Percentiles rank a stretch among this genome's conserved stretches.
phyloP scores from a whole-genome alignment of 1,140 invertebrate species.

The Drosophila guanche region DNA sequence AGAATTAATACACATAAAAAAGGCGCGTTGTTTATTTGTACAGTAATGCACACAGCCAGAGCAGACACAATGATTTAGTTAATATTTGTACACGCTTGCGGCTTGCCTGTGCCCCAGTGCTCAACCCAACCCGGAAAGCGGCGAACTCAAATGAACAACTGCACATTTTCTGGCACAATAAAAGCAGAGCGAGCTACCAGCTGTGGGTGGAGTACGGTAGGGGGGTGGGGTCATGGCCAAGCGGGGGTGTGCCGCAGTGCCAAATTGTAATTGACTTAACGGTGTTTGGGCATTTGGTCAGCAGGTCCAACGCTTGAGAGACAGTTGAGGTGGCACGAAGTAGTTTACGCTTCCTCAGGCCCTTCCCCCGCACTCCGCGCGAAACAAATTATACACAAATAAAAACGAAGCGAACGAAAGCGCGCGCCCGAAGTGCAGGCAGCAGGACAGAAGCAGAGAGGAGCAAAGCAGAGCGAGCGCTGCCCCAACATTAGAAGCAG shows the following conservation, averaged over 20 bases:
- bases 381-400: conserved; percentile 31
- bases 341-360: neutral
- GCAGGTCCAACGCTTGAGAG: conserved; percentile 18
- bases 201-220: neutral
- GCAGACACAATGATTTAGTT: conserved; percentile 60
- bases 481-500: conserved; percentile 65
- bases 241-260: neutral
- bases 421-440: conserved; percentile 29
- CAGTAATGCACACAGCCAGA: conserved; percentile 68
- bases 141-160: conserved; percentile 54
- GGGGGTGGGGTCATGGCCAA: neutral
- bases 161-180: conserved; percentile 44
- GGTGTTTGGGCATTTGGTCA: conserved; percentile 13
- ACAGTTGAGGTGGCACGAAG: neutral
- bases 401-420: conserved; percentile 27
- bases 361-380: neutral
- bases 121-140: conserved; percentile 41
- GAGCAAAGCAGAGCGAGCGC: conserved; percentile 18
- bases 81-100: conserved; percentile 30
- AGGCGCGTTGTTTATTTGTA: conserved; percentile 52
- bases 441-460: conserved; percentile 11
- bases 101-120: neutral
- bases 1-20: no score
- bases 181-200: conserved; percentile 27
- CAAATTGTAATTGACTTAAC: conserved; percentile 3